Conservation (phyloP, 2,797 vertebrate species). For the Pteronotus mesoamericanus region DNA sequence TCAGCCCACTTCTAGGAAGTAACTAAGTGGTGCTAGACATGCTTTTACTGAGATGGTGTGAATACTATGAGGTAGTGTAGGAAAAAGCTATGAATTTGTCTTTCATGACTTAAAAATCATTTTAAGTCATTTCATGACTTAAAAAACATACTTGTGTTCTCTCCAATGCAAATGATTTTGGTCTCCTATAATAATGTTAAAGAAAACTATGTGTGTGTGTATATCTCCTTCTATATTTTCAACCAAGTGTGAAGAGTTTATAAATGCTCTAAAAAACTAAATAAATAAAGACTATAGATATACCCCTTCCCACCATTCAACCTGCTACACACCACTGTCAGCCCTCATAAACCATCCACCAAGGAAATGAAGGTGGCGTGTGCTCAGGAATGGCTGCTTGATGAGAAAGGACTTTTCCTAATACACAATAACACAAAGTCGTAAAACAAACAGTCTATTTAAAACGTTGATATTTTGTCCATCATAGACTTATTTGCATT, state of each 20-base stretch:
- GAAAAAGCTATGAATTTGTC: constrained; percentile 70
- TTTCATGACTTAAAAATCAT: constrained; percentile 74
- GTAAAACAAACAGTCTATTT: background rate
- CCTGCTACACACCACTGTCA: background rate
- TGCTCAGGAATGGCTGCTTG: background rate
- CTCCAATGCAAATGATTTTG: constrained; percentile 62
- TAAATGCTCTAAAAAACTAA: background rate
- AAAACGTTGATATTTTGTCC: background rate
- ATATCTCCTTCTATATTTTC: background rate
- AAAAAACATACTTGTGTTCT: constrained; percentile 70
- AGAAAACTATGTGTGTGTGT: constrained; percentile 28
- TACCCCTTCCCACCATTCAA: background rate
- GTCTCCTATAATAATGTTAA: constrained; percentile 72
- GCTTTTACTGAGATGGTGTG: constrained; percentile 20
- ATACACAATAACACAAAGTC: background rate
- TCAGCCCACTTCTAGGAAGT: constrained; percentile 60
- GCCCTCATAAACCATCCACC: background rate
- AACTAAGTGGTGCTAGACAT: constrained; percentile 24
- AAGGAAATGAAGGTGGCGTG: background rate
- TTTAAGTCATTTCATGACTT: too few relatives aligned
- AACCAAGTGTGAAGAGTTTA: background rate
- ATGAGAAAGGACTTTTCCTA: background rate
- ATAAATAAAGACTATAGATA: background rate
- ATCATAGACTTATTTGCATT: background rate
- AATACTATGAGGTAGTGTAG: constrained; percentile 61